A percentile compares a stretch with the other conserved stretches of the same genome.
phyloP scores from a whole-genome alignment of 2,888 invertebrate genomes.

The Erannis defoliaria region DNA sequence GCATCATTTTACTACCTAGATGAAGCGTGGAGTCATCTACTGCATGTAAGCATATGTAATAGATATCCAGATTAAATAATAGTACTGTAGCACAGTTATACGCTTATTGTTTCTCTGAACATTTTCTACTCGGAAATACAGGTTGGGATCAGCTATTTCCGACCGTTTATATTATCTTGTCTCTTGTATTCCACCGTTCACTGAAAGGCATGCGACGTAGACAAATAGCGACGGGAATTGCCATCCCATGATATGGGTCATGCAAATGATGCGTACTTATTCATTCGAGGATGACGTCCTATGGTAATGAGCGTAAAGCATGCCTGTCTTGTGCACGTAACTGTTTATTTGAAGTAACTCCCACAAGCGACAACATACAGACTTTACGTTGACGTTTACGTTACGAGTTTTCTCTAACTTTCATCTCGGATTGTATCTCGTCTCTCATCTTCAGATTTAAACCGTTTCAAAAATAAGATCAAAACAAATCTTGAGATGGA shows the following conservation, averaged over 20 bases:
- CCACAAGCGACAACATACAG: too few species aligned
- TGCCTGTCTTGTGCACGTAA: background rate
- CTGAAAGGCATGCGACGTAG: constrained; percentile 10
- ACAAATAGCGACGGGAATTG: background rate
- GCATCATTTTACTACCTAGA: too few species aligned
- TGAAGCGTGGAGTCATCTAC: too few species aligned
- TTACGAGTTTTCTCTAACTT: too few species aligned
- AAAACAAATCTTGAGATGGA: too few species aligned
- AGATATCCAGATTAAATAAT: too few species aligned
- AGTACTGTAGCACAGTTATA: background rate
- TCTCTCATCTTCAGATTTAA: too few species aligned
- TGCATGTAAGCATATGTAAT: too few species aligned
- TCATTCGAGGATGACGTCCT: constrained; percentile 3
- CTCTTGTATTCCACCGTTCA: constrained; percentile 74
- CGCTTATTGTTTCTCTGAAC: background rate
- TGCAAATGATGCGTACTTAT: constrained; percentile 7
- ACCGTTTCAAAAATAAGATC: too few species aligned
- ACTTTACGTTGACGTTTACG: too few species aligned
- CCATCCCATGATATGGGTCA: constrained; percentile 3
- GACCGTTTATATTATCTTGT: constrained; percentile 50
- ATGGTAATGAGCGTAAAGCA: constrained; percentile 10
- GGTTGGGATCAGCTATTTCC: constrained; percentile 30
- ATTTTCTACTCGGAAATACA: constrained; percentile 16
- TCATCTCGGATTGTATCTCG: too few species aligned
- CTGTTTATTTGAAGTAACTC: background rate